A percentile compares a stretch with the other conserved stretches of the same genome.
Conservation (phyloP, 1,140 invertebrate species). For the Scaptomyza graminum region DNA sequence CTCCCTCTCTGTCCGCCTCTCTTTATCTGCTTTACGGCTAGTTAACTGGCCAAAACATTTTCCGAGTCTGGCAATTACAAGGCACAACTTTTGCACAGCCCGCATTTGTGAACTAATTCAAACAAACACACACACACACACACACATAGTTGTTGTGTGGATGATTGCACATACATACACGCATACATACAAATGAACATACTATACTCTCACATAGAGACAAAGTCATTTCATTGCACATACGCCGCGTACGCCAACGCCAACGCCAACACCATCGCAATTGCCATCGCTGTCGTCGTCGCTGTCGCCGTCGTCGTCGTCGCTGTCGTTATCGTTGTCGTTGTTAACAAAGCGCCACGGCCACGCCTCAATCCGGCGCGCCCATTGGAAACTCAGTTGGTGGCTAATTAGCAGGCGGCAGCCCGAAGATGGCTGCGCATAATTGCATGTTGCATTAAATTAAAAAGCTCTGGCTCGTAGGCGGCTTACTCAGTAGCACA, state of each 20-base stretch:
- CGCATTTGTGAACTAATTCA: conserved; percentile 31
- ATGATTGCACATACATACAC: conserved; percentile 2
- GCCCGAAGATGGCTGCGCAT: conserved; percentile 50
- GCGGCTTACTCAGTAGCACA: background rate
- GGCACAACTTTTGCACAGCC: conserved; percentile 34
- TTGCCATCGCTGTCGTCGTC: too few relatives aligned
- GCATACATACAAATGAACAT: background rate
- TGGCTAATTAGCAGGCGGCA: conserved; percentile 51
- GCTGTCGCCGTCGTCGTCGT: background rate
- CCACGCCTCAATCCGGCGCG: conserved; percentile 13
- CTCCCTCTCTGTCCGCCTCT: too few relatives aligned
- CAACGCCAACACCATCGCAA: background rate
- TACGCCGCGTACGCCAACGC: conserved; percentile 27
- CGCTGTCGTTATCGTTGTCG: background rate
- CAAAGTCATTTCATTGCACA: conserved; percentile 34
- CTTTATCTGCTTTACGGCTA: conserved; percentile 5
- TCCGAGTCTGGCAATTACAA: conserved; percentile 30
- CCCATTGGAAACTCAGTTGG: conserved; percentile 16
- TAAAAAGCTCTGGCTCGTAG: conserved; percentile 29
- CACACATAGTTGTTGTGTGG: background rate
- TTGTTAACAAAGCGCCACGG: conserved; percentile 13
- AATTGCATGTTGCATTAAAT: conserved; percentile 57
- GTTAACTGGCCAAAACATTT: conserved; percentile 30
- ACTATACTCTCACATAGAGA: background rate
- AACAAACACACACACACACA: conserved; percentile 15